Conservation (phyloP, 2,888 invertebrate genomes). For the Tortricodes alternella region DNA sequence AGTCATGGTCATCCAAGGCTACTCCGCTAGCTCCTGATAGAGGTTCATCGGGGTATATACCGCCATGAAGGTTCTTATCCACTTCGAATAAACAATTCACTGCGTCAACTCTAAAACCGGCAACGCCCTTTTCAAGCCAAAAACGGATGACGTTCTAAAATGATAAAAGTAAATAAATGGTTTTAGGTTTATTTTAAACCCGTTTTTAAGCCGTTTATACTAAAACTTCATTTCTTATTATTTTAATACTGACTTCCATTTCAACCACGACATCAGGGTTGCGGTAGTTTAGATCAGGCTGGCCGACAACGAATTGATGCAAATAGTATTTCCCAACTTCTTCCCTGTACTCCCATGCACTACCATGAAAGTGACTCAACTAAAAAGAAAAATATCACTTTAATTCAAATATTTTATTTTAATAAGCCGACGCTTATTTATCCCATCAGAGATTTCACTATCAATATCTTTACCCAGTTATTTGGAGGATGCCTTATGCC, state of each 20-base stretch:
- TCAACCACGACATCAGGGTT: slow-evolving; percentile 85
- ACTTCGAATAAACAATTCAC: slow-evolving; percentile 86
- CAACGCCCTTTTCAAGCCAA: slow-evolving; percentile 92
- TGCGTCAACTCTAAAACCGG: slow-evolving; percentile 94
- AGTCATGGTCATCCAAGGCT: slow-evolving; percentile 79
- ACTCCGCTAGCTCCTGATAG: slow-evolving; percentile 62
- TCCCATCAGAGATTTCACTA: too few relatives aligned
- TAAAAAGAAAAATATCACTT: slow-evolving; percentile 38
- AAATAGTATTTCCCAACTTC: slow-evolving; percentile 86
- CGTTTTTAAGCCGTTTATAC: too few relatives aligned
- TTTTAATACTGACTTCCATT: slow-evolving; percentile 66
- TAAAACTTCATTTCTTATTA: not conserved
- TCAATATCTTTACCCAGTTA: slow-evolving; percentile 84
- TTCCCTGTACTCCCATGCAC: slow-evolving; percentile 88
- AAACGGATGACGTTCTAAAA: slow-evolving; percentile 85
- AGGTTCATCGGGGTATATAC: slow-evolving; percentile 82
- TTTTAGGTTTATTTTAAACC: not conserved
- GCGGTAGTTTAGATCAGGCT: slow-evolving; percentile 89
- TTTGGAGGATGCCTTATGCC: slow-evolving; percentile 84
- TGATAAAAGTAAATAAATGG: not conserved
- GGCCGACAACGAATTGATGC: slow-evolving; percentile 86
- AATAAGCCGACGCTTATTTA: too few relatives aligned
- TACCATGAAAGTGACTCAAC: slow-evolving; percentile 84
- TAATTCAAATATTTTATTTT: not conserved
- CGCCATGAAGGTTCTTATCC: slow-evolving; percentile 67